phyloP scores from a whole-genome alignment of 2,113 vertebrate species.

The Pardalotus punctatus region DNA sequence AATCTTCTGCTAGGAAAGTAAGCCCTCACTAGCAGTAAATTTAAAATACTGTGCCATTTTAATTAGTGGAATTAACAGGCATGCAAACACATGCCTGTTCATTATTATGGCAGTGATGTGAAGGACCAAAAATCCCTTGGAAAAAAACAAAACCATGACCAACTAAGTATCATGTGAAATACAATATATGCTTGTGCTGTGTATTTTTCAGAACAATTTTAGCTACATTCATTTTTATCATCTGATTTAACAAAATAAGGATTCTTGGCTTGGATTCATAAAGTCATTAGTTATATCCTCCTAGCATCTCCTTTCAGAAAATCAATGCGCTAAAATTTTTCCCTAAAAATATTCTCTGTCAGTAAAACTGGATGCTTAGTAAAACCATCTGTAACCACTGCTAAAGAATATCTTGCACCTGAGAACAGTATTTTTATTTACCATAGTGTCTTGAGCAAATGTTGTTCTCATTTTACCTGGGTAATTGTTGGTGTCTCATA shows the following conservation, averaged over 20 bases:
- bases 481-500: constrained; percentile 14
- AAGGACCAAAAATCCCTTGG: background rate
- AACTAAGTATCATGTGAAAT: background rate
- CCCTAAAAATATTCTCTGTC: background rate
- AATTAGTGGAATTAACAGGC: background rate
- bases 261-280: background rate
- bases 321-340: background rate
- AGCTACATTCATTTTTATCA: background rate
- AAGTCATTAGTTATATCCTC: background rate
- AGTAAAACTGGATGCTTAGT: background rate
- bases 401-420: background rate
- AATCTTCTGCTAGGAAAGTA: background rate
- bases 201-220: background rate
- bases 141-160: background rate
- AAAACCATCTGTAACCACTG: background rate
- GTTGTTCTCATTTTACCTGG: background rate
- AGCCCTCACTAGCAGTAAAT: background rate
- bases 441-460: background rate
- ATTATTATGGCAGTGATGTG: background rate
- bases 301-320: background rate
- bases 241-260: background rate
- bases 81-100: background rate
- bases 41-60: background rate
- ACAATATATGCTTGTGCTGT: background rate
- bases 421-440: background rate